Conservation (phyloP, 2,888 invertebrate genomes). For the Xestobium rufovillosum region DNA sequence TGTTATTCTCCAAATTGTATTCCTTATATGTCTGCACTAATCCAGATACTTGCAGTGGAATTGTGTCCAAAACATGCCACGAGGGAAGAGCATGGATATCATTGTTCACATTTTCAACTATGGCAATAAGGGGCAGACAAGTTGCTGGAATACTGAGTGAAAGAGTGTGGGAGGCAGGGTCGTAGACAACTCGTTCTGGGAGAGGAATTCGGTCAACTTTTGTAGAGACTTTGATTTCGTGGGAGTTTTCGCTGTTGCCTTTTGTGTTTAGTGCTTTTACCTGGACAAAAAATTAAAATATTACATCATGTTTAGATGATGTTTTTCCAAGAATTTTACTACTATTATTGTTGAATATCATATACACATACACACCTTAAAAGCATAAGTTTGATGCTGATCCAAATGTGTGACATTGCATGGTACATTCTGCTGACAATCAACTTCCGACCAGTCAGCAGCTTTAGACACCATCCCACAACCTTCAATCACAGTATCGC, state of each 20-base stretch:
- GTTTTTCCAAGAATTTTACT: background rate
- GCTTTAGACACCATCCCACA: slow-evolving; percentile 53
- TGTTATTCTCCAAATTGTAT: slow-evolving; percentile 55
- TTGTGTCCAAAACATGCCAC: slow-evolving; percentile 67
- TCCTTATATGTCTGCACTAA: slow-evolving; percentile 63
- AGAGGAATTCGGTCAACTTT: slow-evolving; percentile 77
- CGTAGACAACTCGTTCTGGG: slow-evolving; percentile 74
- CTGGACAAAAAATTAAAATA: slow-evolving; percentile 37
- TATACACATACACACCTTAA: slow-evolving; percentile 58
- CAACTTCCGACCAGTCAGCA: slow-evolving; percentile 73
- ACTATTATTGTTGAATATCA: slow-evolving; percentile 5
- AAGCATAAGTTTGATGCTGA: slow-evolving; percentile 78
- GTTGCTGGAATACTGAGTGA: slow-evolving; percentile 75
- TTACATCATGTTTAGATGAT: background rate
- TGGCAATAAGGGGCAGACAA: slow-evolving; percentile 68
- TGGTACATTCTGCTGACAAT: slow-evolving; percentile 78
- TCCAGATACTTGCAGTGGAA: slow-evolving; percentile 65
- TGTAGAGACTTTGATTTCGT: slow-evolving; percentile 73
- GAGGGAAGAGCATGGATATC: slow-evolving; percentile 49
- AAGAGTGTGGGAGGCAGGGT: slow-evolving; percentile 66
- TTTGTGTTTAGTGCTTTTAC: slow-evolving; percentile 83
- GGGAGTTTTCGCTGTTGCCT: slow-evolving; percentile 80
- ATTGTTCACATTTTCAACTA: slow-evolving; percentile 63
- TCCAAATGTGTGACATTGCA: slow-evolving; percentile 82
- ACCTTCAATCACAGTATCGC: slow-evolving; percentile 54